Evolutionary conservation across 2,888 invertebrate species (phyloP), one percentile per base, ranked within the genome.

Genomic region (Pemphredon lugubris): DNA sequence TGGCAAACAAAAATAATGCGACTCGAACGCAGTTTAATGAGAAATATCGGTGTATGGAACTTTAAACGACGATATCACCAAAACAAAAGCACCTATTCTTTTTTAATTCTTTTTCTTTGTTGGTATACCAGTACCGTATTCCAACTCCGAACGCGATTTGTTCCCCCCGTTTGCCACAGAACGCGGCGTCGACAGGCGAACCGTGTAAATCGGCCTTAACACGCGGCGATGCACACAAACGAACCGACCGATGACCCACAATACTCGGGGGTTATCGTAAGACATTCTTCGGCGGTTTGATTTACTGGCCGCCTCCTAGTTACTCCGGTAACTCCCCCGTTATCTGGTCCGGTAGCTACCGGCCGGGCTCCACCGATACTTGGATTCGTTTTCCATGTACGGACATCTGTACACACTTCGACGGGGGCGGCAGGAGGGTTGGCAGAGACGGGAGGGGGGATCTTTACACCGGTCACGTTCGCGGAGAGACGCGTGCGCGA

Each of bases 261-360:
- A 59, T 70, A 70, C 58, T 71, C 70, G 30, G 64, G 58, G 83
- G 84, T 84, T 84, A 82, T 79, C 83, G 76, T 73, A 71, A 82
- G 79, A 74, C 77, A 79, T 79, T 79, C 80, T 69, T 77, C 71
- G 69, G 30, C 50, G 53, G 61, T 74, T 79, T 79, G 79, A 79
- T 79, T 79, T 79, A 80, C 65, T 57, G 57, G 66, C 58, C 44
- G 58, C 47, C 48, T 42, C 34, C 64, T 65, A 48, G 68, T 58
- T 45, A 45, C 61, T 51, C 50, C 30, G 54, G 57, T 55, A 58
- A 68, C 59, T 58, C 53, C 20, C n/a, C 40, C 66, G 42, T 61
- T 73, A 72, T 73, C 71, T 61, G 30, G 14, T 44, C 7, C 50
- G 23, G 18, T 39, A 47, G 47, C 20, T 44, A 16, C 50, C 34